Base-by-base conservation (phyloP, 2,797 vertebrate species). In the Tragelaphus oryx region DNA sequence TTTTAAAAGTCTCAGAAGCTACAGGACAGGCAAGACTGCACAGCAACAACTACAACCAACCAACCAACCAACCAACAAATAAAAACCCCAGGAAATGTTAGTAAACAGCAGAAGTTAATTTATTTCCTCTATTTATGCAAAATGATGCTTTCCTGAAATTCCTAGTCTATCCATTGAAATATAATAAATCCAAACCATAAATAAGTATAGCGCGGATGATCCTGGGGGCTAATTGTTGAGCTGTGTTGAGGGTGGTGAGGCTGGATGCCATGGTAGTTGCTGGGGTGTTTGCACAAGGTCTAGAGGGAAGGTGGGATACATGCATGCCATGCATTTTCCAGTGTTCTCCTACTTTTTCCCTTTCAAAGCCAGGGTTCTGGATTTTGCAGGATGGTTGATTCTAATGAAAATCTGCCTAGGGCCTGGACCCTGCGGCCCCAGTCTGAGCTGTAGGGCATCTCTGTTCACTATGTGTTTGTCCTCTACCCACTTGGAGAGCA, bases 1-100 rank as follows among this genome's bases (percentile, higher is more conserved):
- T 88, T 89, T 94, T 14, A 50, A 82, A 93, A 86, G 44, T 50
- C 22, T 93, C 55, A 87, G 20, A 81, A 79, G 33, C 71, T 93
- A 65, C 8, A 22, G 9, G 54, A 85, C 50, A 22, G 54, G 41
- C 30, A 88, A 88, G 55, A 86, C 24, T 57, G n/a, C 59, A 62
- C 37, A 68, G 20, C 26, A 68, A 86, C 50, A 95, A 86, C 68
- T 89, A 91, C 94, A 95, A 44, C 37, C 68, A 81, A 74, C 11
- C 12, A 76, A 71, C 62, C 50, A 89, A 89, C 30, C 22, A 74
- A 78, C 22, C 50, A 87, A 89, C 18, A 10, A 74, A 78, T 52
- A 92, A 75, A 20, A 14, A 3, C 37, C 33, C 68, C 28, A 71
- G 33, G n/a, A 82, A 26, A 55, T 82, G 52, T 89, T 44, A 57